A percentile compares a stretch with the other conserved stretches of the same genome.
These are phyloP conservation scores for Xenops minutus DNA, from an alignment of 2,797 vertebrate species.

Conservation along the genomic window DNA sequence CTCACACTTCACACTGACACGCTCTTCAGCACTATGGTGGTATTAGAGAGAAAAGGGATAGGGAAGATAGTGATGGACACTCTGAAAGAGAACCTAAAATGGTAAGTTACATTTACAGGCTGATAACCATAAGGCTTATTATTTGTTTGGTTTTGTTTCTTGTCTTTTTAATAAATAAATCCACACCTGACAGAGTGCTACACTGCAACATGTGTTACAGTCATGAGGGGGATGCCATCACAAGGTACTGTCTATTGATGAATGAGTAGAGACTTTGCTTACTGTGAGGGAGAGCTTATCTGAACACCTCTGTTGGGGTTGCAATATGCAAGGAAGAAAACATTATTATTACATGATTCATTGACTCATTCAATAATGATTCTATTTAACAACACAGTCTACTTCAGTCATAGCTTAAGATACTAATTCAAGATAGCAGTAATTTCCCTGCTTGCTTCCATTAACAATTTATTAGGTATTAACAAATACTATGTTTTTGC, in stretches of 20 bases:
- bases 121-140: neutral
- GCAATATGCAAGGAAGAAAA: neutral
- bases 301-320: neutral
- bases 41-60: neutral
- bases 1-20: neutral
- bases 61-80: neutral
- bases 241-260: neutral
- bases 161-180: neutral
- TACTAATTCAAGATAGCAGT: neutral
- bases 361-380: neutral
- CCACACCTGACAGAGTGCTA: neutral
- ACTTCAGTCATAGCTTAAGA: neutral
- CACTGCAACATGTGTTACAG: neutral
- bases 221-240: neutral
- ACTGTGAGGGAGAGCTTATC: neutral
- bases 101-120: neutral
- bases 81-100: neutral
- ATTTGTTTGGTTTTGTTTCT: neutral
- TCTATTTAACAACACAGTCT: neutral
- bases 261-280: neutral
- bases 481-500: neutral
- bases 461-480: conserved; percentile 41
- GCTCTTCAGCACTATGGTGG: neutral
- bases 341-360: neutral
- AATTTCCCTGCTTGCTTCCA: neutral